These are phyloP conservation scores for Acrossocheilus fasciatus DNA, from an alignment of 2,797 vertebrate genomes.

Conservation along the genomic window DNA sequence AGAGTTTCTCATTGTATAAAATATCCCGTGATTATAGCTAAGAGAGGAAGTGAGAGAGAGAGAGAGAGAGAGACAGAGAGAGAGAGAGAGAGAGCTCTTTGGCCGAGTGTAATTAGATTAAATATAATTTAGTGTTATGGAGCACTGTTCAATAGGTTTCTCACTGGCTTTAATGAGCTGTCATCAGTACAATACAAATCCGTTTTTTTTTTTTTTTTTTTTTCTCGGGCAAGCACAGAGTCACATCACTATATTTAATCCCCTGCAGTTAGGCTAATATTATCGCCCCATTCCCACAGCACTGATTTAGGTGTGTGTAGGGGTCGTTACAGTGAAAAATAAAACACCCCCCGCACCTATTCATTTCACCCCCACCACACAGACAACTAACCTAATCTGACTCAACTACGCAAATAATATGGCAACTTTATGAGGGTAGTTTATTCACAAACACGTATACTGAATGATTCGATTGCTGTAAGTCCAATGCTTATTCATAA, in stretches of 20 bases:
- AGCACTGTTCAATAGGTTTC: conserved; percentile 84
- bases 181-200: conserved; percentile 88
- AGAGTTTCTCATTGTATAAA: conserved; percentile 25
- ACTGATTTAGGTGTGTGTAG: conserved; percentile 96
- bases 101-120: conserved; percentile 83
- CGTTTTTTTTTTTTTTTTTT: conserved; percentile 76
- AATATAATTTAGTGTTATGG: conserved; percentile 86
- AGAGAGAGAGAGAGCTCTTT: conserved; percentile 53
- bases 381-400: conserved; percentile 90
- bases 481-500: conserved; percentile 34
- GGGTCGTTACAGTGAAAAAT: conserved; percentile 87
- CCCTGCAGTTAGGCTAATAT: conserved; percentile 91
- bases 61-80: conserved; percentile 21
- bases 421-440: conserved; percentile 87
- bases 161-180: conserved; percentile 89
- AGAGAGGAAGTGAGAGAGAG: conserved; percentile 30
- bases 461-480: conserved; percentile 81
- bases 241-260: conserved; percentile 89
- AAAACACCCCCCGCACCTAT: conserved; percentile 82
- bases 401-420: conserved; percentile 90
- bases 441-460: conserved; percentile 88
- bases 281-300: conserved; percentile 90
- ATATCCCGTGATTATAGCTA: conserved; percentile 27
- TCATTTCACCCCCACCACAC: conserved; percentile 84
- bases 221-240: conserved; percentile 67